A percentile compares a stretch with the other conserved stretches of the same genome.
Evolutionary conservation across 2,888 invertebrate genomes (phyloP).

Genomic region (Drosophila crucigera): DNA sequence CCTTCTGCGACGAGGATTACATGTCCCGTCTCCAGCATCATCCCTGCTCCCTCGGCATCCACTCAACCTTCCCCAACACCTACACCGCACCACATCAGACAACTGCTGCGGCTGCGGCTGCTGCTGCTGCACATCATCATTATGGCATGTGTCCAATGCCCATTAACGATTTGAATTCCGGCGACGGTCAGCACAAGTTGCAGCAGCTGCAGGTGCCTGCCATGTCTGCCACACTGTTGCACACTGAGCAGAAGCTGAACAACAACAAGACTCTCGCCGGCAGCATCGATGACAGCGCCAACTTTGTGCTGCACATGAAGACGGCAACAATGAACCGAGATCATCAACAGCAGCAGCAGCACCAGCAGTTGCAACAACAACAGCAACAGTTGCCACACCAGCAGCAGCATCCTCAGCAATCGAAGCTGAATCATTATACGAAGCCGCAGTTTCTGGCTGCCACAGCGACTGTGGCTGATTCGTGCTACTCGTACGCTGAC

Average conservation of each 20-base stretch:
- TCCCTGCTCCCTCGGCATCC: constrained; percentile 84
- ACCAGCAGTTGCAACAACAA: constrained; percentile 7
- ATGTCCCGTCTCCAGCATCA: constrained; percentile 85
- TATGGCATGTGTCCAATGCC: constrained; percentile 89
- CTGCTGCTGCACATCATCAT: constrained; percentile 82
- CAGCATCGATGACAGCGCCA: constrained; percentile 76
- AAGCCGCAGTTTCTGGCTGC: constrained; percentile 81
- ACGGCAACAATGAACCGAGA: constrained; percentile 66
- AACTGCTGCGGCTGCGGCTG: constrained; percentile 35
- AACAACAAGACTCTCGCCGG: constrained; percentile 62
- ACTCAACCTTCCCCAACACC: constrained; percentile 84
- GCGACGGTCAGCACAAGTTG: constrained; percentile 80
- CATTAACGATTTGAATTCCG: constrained; percentile 93
- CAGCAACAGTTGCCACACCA: constrained; percentile 28
- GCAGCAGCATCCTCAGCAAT: constrained; percentile 29
- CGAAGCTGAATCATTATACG: constrained; percentile 81
- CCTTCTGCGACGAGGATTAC: constrained; percentile 95
- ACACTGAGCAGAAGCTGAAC: constrained; percentile 74
- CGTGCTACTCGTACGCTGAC: constrained; percentile 83
- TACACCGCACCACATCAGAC: constrained; percentile 85
- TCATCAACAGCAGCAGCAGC: constrained; percentile 42
- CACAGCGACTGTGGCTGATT: constrained; percentile 78
- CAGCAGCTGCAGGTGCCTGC: constrained; percentile 83
- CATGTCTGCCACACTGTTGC: constrained; percentile 83
- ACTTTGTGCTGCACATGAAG: constrained; percentile 84